Evolutionary conservation across 2,797 vertebrate species (phyloP).

Genomic region (Malacoraja senta): DNA sequence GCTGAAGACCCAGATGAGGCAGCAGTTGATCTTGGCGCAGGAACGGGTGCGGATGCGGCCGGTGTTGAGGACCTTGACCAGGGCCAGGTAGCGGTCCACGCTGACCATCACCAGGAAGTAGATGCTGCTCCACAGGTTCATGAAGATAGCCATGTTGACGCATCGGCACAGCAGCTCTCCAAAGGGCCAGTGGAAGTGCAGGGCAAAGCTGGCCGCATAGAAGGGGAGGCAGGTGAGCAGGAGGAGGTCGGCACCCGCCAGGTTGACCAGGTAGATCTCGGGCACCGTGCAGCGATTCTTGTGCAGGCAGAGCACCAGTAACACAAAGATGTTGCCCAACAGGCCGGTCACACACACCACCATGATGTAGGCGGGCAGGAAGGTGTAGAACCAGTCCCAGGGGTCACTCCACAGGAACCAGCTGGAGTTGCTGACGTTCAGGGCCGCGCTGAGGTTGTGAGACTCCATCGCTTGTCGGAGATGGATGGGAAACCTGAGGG

Average conservation of each 20-base stretch:
- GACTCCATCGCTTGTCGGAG: background rate
- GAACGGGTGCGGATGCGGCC: slow-evolving; percentile 61
- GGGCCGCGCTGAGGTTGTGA: background rate
- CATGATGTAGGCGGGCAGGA: slow-evolving; percentile 73
- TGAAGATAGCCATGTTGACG: slow-evolving; percentile 57
- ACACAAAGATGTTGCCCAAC: slow-evolving; percentile 72
- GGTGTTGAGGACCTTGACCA: slow-evolving; percentile 74
- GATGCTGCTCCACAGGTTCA: slow-evolving; percentile 77
- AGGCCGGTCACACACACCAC: slow-evolving; percentile 66
- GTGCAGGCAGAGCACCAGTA: slow-evolving; percentile 68
- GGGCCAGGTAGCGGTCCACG: slow-evolving; percentile 79
- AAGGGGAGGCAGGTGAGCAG: slow-evolving; percentile 72
- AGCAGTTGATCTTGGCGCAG: slow-evolving; percentile 65
- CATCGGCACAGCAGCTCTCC: slow-evolving; percentile 69
- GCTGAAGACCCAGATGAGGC: slow-evolving; percentile 67
- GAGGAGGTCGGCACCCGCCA: slow-evolving; percentile 72
- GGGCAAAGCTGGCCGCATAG: slow-evolving; percentile 69
- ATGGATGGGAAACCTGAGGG: no score
- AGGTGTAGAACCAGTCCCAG: slow-evolving; percentile 59
- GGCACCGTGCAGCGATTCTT: slow-evolving; percentile 67
- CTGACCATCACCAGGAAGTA: slow-evolving; percentile 80
- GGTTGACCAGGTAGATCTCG: slow-evolving; percentile 79
- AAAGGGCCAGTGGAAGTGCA: slow-evolving; percentile 71
- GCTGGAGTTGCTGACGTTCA: no score
- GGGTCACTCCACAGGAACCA: background rate